Evolutionary conservation across 2,888 invertebrate genomes (phyloP), one percentile per base, ranked within the genome.

Genomic region (Polydrusus pterygomalis): DNA sequence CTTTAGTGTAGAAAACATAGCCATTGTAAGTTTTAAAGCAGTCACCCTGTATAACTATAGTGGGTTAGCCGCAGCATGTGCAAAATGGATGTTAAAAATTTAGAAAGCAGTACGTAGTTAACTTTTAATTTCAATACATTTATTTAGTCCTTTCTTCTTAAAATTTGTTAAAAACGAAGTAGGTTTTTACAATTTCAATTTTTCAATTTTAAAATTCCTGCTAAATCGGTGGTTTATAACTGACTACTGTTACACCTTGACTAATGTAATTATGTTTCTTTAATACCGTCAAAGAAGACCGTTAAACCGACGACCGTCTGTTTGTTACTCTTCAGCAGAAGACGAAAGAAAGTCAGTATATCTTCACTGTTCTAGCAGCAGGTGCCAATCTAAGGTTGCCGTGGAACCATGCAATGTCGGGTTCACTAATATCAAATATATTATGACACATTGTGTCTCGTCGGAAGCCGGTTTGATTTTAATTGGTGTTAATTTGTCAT

Each of bases 301-400:
- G 62, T 62, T 51, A 70, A 70, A 51, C 47, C 70, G 40, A 43
- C 62, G 43, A 64, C 17, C 62, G 54, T 54, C 65, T 58, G 65
- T 15, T 54, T n/a, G 64, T 20, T 58, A 25, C 51, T 56, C 68
- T 43, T 47, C 65, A 51, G 47, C 47, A 62, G 68, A 17, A 67
- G 56, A 64, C 72, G 43, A 65, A 72, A 74, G 62, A 62, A 74
- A 67, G 73, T 68, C 73, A 74, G 73, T 74, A 51, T 68, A 68
- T 56, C 60, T 62, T 74, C 73, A 65, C 68, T 62, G 11, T 60
- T 68, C 62, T 38, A 68, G 62, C 68, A 62, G 68, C 73, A 68
- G 73, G 73, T 74, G 62, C 45, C 67, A 38, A 60, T 38, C 38
- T 60, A 38, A 62, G 40, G 25, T 20, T 60, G n/a, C 51, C 43